Conservation (phyloP, 2,888 invertebrate species). For the Cactoblastis cactorum region DNA sequence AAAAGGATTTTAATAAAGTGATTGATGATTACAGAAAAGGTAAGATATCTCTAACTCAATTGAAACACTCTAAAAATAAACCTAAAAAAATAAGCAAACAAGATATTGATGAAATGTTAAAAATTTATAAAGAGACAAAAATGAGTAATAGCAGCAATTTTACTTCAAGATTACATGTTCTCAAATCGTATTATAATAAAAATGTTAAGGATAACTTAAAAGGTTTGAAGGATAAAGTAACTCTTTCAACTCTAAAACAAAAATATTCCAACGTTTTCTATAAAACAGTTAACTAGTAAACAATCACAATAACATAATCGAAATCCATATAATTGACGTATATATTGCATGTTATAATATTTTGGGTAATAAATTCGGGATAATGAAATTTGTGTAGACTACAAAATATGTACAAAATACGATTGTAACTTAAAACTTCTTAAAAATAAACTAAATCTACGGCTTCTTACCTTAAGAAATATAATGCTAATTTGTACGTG, state of each 20-base stretch:
- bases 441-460: too few species aligned
- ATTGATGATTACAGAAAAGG: conserved; percentile 16
- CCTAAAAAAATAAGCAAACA: conserved; percentile 26
- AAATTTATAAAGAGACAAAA: conserved; percentile 18
- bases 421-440: too few species aligned
- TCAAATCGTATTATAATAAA: background rate
- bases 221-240: background rate
- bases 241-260: background rate
- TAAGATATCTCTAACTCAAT: conserved; percentile 15
- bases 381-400: too few species aligned
- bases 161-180: conserved; percentile 14
- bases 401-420: too few species aligned
- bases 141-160: conserved; percentile 7
- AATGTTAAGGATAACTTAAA: background rate
- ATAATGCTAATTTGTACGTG: too few species aligned
- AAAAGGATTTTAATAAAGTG: conserved; percentile 12
- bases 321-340: too few species aligned
- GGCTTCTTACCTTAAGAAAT: too few species aligned
- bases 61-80: conserved; percentile 19
- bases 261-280: background rate
- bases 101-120: conserved; percentile 24
- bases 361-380: too few species aligned
- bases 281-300: background rate
- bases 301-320: too few species aligned
- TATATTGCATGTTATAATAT: background rate